Evolutionary conservation across 2,888 invertebrate species (phyloP).

Genomic region (Erebia palarica): DNA sequence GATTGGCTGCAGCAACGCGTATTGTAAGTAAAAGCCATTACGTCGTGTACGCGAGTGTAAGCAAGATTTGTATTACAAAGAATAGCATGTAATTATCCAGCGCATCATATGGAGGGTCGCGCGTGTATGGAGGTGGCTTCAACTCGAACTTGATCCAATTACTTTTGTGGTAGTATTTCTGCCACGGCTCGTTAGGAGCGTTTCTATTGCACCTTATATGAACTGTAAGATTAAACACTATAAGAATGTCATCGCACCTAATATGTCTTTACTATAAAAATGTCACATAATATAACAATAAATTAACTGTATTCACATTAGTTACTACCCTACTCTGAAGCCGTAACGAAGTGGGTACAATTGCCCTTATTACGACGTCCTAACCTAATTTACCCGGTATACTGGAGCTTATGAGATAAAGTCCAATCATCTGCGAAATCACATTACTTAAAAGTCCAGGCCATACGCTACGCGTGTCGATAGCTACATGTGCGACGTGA

Average conservation of each 20-base stretch:
- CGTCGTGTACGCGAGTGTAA: not conserved
- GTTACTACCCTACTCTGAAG: not conserved
- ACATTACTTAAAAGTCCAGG: slow-evolving; percentile 22
- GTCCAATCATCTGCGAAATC: slow-evolving; percentile 33
- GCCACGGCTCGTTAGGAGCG: too few relatives aligned
- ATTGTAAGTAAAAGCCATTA: not conserved
- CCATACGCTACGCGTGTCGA: not conserved
- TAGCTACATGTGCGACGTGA: not conserved
- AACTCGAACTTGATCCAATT: too few relatives aligned
- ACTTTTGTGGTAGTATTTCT: too few relatives aligned
- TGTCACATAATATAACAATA: too few relatives aligned
- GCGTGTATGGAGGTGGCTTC: too few relatives aligned
- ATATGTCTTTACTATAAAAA: too few relatives aligned
- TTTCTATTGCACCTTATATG: too few relatives aligned
- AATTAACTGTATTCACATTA: not conserved
- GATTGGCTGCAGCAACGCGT: not conserved
- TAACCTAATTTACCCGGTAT: slow-evolving; percentile 24
- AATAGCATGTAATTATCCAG: too few relatives aligned
- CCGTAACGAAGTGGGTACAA: slow-evolving; percentile 6
- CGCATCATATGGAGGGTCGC: too few relatives aligned
- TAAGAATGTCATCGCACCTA: too few relatives aligned
- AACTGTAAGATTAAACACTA: too few relatives aligned
- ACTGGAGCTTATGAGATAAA: slow-evolving; percentile 25
- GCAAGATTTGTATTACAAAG: not conserved
- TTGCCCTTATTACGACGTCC: slow-evolving; percentile 28